phyloP scores from a whole-genome alignment of 53 echinoderm and acorn worm genomes.

The Pentamera pediparva region DNA sequence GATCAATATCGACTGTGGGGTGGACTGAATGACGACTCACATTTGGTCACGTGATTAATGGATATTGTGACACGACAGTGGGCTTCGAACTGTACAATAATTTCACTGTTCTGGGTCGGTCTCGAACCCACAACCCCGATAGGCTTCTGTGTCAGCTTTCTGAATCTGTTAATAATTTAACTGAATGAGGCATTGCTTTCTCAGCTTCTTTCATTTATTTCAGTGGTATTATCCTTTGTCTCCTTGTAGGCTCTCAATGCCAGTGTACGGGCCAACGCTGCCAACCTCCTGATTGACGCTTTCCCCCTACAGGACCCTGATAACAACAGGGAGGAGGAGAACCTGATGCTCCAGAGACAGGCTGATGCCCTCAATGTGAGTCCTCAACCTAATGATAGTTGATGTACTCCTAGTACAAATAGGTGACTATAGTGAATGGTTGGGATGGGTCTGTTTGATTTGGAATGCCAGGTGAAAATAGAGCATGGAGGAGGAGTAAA shows the following conservation, averaged over 20 bases:
- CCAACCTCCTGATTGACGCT: conserved; percentile 74
- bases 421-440: no score
- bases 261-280: conserved; percentile 82
- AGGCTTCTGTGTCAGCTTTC: no score
- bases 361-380: conserved; percentile 79
- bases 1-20: no score
- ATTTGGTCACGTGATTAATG: not conserved
- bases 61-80: not conserved
- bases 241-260: conserved; percentile 74
- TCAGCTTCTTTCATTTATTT: no score
- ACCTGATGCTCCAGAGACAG: conserved; percentile 86
- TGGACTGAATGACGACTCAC: no score
- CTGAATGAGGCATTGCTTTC: no score
- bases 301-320: conserved; percentile 93
- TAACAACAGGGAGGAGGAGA: conserved; percentile 62
- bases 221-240: not conserved
- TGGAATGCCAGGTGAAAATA: no score
- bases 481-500: no score
- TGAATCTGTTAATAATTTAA: no score
- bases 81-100: not conserved
- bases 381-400: not conserved
- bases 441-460: no score
- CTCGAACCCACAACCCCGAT: no score
- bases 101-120: no score
- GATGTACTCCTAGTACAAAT: not conserved